These are phyloP conservation scores for Fundulus diaphanus DNA, from an alignment of 2,797 vertebrate genomes.

Conservation along the genomic window DNA sequence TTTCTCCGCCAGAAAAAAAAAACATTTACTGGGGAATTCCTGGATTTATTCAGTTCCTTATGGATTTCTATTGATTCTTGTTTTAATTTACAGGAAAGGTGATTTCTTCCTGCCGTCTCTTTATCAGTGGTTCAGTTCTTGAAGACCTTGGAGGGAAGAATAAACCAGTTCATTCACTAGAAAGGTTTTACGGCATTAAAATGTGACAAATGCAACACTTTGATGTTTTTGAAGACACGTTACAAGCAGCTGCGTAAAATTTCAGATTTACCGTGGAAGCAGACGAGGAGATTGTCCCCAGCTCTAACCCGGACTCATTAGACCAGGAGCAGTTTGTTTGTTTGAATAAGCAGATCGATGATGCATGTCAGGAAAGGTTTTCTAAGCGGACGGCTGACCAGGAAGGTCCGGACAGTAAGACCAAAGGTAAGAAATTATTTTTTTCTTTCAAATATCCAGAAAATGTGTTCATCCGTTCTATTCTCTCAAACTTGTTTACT, in stretches of 20 bases:
- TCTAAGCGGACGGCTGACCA: conserved; percentile 39
- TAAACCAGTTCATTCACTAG: conserved; percentile 37
- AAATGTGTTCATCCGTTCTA: background rate
- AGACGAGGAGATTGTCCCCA: conserved; percentile 57
- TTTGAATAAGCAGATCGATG: conserved; percentile 29
- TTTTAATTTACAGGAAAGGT: conserved; percentile 59
- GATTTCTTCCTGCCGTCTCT: conserved; percentile 65
- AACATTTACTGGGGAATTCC: background rate
- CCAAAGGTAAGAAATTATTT: conserved; percentile 35
- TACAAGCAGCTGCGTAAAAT: background rate
- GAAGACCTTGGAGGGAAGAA: conserved; percentile 59
- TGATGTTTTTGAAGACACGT: background rate
- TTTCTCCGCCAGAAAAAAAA: no score
- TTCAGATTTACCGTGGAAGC: conserved; percentile 61
- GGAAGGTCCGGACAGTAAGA: conserved; percentile 21
- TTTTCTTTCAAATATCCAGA: background rate
- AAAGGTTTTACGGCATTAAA: conserved; percentile 68
- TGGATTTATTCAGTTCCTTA: background rate
- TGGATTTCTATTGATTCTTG: background rate
- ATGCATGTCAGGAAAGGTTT: conserved; percentile 71
- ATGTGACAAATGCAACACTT: background rate
- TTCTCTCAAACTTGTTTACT: background rate
- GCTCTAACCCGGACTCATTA: conserved; percentile 73
- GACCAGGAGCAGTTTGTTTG: conserved; percentile 37
- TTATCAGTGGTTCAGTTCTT: conserved; percentile 57